phyloP scores from a whole-genome alignment of 1,140 invertebrate species.

The Drosophila nigromelanica region DNA sequence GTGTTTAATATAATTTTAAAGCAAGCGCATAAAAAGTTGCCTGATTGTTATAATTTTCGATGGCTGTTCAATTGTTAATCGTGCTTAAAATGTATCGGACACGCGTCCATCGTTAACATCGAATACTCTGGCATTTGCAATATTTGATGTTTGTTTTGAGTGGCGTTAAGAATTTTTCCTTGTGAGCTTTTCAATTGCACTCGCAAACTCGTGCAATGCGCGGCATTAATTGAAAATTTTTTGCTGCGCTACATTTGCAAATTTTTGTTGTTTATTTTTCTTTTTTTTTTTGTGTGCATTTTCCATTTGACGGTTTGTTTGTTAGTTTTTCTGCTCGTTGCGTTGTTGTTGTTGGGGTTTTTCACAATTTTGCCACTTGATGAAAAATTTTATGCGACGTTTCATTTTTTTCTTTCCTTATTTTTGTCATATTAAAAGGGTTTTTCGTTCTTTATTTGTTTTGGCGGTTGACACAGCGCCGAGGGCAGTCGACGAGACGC shows the following conservation, averaged over 20 bases:
- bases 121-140: slow-evolving; percentile 18
- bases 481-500: slow-evolving; percentile 17
- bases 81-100: neutral
- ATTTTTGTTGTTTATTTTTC: slow-evolving; percentile 37
- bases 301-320: slow-evolving; percentile 68
- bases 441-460: neutral
- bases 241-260: slow-evolving; percentile 25
- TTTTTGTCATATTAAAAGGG: slow-evolving; percentile 21
- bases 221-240: slow-evolving; percentile 57
- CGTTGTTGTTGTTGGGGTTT: slow-evolving; percentile 38
- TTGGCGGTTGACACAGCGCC: neutral
- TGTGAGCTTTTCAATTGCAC: slow-evolving; percentile 53
- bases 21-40: too few relatives aligned
- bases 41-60: neutral
- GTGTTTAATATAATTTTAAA: too few relatives aligned
- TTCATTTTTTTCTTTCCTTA: neutral
- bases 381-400: slow-evolving; percentile 25
- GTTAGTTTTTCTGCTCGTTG: slow-evolving; percentile 24
- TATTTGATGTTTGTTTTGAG: slow-evolving; percentile 41
- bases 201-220: slow-evolving; percentile 24
- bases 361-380: slow-evolving; percentile 47
- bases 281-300: slow-evolving; percentile 36
- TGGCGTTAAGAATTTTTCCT: slow-evolving; percentile 49
- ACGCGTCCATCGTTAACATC: neutral
- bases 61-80: neutral